Conservation (phyloP, 2,797 vertebrate genomes). For the Zalophus californianus region DNA sequence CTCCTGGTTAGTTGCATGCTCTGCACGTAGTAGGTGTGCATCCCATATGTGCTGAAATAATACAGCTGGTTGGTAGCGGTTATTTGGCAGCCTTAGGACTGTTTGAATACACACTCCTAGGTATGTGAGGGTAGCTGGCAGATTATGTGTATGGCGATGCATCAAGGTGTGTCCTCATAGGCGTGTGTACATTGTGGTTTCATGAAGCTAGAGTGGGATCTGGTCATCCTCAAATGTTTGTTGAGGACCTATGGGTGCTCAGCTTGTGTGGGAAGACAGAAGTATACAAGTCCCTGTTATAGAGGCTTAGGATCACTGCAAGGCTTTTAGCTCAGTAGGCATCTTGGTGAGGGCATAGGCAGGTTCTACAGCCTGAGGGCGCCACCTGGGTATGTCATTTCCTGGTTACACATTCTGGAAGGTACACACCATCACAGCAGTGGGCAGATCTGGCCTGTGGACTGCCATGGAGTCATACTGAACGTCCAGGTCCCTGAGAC, state of each 20-base stretch:
- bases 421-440: neutral
- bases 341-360: neutral
- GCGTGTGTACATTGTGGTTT: neutral
- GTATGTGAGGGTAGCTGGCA: neutral
- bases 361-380: neutral
- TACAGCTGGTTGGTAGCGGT: neutral
- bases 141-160: fast-evolving
- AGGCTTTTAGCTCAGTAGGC: neutral
- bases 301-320: fast-evolving
- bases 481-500: neutral
- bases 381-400: fast-evolving
- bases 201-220: neutral
- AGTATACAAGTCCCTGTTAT: neutral
- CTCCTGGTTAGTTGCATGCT: fast-evolving
- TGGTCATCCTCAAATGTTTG: neutral
- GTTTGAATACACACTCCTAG: neutral
- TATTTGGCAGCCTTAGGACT: neutral
- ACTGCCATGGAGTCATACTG: fast-evolving
- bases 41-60: fast-evolving
- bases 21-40: fast-evolving
- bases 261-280: neutral
- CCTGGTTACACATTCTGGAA: neutral
- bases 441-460: fast-evolving
- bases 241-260: neutral
- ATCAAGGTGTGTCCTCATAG: neutral